Conservation (phyloP, 2,888 invertebrate genomes). For the Hypomecis punctinalis region DNA sequence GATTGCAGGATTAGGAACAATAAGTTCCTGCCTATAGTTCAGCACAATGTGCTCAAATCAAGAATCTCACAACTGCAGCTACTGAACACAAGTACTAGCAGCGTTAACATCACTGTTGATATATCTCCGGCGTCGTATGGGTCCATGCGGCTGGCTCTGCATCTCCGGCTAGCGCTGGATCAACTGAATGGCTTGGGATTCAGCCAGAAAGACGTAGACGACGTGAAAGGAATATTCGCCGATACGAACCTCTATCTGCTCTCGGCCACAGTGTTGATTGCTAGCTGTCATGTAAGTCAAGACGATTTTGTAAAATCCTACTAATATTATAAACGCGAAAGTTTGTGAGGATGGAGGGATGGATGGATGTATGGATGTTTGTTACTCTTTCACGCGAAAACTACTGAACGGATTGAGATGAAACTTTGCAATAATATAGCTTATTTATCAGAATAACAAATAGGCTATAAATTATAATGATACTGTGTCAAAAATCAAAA, state of each 20-base stretch:
- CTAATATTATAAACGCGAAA: no score
- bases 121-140: slow-evolving; percentile 93
- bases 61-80: slow-evolving; percentile 90
- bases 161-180: slow-evolving; percentile 90
- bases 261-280: slow-evolving; percentile 94
- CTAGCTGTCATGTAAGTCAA: slow-evolving; percentile 97
- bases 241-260: slow-evolving; percentile 97
- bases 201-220: slow-evolving; percentile 96
- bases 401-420: no score
- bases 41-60: slow-evolving; percentile 93
- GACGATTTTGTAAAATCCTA: no score
- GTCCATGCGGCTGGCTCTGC: slow-evolving; percentile 90
- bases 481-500: no score
- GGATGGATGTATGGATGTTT: no score
- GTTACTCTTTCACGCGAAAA: no score
- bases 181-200: slow-evolving; percentile 92
- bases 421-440: no score
- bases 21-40: slow-evolving; percentile 93
- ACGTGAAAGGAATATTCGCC: slow-evolving; percentile 97
- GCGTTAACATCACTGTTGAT: slow-evolving; percentile 88
- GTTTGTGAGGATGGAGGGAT: no score
- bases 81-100: slow-evolving; percentile 84
- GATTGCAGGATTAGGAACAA: slow-evolving; percentile 84
- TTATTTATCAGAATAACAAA: no score
- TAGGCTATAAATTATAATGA: no score